Percentiles rank a stretch among this genome's conserved stretches.
Evolutionary conservation across 1,140 invertebrate species (phyloP).

Genomic region (Atopsyche davidsoni): DNA sequence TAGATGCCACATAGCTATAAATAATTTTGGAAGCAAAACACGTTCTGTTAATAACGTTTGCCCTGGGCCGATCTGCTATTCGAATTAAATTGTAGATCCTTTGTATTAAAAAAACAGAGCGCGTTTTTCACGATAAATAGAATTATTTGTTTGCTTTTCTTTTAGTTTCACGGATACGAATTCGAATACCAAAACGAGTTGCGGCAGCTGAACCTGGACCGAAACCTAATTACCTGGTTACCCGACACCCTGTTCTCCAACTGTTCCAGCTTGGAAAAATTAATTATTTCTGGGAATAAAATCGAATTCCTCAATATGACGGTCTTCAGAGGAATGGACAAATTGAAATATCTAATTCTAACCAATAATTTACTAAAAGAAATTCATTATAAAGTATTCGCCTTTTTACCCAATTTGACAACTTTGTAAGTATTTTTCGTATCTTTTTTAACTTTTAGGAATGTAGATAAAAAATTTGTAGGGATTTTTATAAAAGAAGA

Average conservation of each 20-base stretch:
- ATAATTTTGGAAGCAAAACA: too few species aligned
- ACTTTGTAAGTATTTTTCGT: conserved; percentile 40
- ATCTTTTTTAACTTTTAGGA: too few species aligned
- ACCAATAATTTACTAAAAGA: conserved; percentile 43
- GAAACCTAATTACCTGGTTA: conserved; percentile 49
- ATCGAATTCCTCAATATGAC: conserved; percentile 45
- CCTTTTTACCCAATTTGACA: conserved; percentile 42
- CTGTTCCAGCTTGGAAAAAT: conserved; percentile 47
- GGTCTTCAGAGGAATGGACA: conserved; percentile 39
- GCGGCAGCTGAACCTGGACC: conserved; percentile 41
- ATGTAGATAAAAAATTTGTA: too few species aligned
- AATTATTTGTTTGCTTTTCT: neutral
- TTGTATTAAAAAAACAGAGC: conserved; percentile 1
- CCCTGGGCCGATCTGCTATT: too few species aligned
- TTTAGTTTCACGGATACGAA: conserved; percentile 35
- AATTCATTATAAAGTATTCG: conserved; percentile 44
- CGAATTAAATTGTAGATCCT: too few species aligned
- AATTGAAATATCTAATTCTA: conserved; percentile 40
- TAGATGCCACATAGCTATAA: too few species aligned
- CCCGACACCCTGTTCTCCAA: conserved; percentile 51
- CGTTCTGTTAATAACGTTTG: too few species aligned
- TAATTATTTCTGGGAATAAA: conserved; percentile 56
- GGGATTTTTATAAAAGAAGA: too few species aligned
- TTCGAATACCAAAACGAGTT: conserved; percentile 38
- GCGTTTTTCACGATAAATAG: neutral